Base-by-base conservation (phyloP, 1,140 invertebrate species). In the Sarcophaga bullata region DNA sequence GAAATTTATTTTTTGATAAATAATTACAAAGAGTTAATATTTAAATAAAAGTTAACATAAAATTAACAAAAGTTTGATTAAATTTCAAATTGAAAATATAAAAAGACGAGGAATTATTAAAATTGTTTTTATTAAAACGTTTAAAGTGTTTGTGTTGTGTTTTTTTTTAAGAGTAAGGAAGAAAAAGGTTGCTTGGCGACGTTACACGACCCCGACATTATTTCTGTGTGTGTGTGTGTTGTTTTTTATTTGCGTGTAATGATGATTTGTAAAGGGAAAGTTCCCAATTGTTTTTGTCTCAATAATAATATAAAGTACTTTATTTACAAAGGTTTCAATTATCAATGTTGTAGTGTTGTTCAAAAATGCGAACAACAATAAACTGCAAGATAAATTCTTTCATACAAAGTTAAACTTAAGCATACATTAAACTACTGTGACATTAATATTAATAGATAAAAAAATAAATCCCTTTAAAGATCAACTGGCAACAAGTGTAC, bases 381-480 rank as follows among this genome's bases (percentile, higher is more conserved):
- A 19, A 37, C 1, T 37, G 25, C 25, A 37, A 68, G 62, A 68
- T 68, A 68, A 68, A 68, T 68, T 19, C 19, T 19, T 68, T 68
- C n/a, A 68, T 68, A 68, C 19, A 19, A 19, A 7, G 8, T 1
- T 52, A 3, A 0, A 58, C 54, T 4, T n/a, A 58, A 15, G 54
- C 54, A 58, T 37, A 37, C 25, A 37, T 2, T 4, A 37, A n/a
- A 37, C 25, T 37, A 58, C 54, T n/a, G n/a, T 58, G n/a, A 58
- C 62, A 58, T 19, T 19, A 68, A 68, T 19, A 68, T 15, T 19
- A 68, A 68, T 68, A 68, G 13, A 58, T n/a, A 58, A 25, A 68
- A 19, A 19, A 68, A 68, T 68, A 68, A 68, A 68, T 68, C 62
- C 62, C 62, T 68, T 68, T 68, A 19, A 68, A 68, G 62, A 68